These are phyloP conservation scores for Acanthurus lineatus DNA, from an alignment of 2,797 vertebrate species.

Conservation along the genomic window DNA sequence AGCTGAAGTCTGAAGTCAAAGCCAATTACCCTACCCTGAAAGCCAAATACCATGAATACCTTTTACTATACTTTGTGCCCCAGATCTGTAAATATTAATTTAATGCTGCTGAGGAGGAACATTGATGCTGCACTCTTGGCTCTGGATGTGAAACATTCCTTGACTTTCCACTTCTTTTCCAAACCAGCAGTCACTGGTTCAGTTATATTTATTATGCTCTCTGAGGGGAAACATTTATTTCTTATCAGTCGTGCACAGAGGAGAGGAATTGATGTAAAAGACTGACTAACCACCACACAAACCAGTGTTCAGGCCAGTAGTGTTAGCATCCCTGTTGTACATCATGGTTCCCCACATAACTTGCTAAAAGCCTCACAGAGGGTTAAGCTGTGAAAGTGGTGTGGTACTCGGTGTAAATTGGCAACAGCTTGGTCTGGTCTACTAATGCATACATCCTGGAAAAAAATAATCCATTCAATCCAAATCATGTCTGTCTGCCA, in stretches of 20 bases:
- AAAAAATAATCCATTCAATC: neutral
- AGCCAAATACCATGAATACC: slow-evolving; percentile 14
- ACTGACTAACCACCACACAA: neutral
- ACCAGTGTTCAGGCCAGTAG: neutral
- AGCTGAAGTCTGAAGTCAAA: slow-evolving; percentile 8
- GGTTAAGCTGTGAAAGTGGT: neutral
- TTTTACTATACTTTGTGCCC: slow-evolving; percentile 22
- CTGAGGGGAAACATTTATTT: neutral
- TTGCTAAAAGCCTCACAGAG: neutral
- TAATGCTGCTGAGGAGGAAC: slow-evolving; percentile 1
- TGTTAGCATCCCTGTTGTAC: neutral
- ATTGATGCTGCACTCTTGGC: slow-evolving; percentile 6
- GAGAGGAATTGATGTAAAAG: neutral
- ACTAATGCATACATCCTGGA: neutral
- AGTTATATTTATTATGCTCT: slow-evolving; percentile 13
- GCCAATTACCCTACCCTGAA: neutral
- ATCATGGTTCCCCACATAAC: too few species aligned
- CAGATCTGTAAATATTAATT: slow-evolving; percentile 33
- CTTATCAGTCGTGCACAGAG: neutral
- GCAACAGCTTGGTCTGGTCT: neutral
- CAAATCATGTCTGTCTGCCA: neutral
- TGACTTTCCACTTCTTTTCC: neutral
- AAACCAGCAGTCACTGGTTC: neutral
- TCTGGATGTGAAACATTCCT: slow-evolving; percentile 19
- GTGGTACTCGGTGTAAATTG: slow-evolving; percentile 2